phyloP scores from a whole-genome alignment of 2,797 vertebrate genomes.

The Oophaga sylvatica region DNA sequence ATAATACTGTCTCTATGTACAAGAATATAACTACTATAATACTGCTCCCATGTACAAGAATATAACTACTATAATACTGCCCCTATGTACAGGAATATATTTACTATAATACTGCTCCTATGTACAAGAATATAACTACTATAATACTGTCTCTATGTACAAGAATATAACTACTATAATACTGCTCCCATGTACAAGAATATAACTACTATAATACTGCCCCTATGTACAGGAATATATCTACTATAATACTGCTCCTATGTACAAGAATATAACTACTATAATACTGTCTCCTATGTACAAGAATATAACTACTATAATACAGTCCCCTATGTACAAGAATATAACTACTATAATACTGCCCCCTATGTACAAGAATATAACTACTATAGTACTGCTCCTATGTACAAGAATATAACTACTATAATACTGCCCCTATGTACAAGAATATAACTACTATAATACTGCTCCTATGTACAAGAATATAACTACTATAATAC shows the following conservation, averaged over 20 bases:
- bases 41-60: neutral
- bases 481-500: neutral
- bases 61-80: neutral
- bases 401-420: constrained; percentile 1
- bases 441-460: too few relatives aligned
- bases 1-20: neutral
- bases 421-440: neutral
- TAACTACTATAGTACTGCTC: neutral
- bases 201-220: neutral
- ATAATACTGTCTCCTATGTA: neutral
- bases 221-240: too few relatives aligned
- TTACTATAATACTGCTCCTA: constrained; percentile 7
- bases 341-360: neutral
- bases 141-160: neutral
- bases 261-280: constrained; percentile 1
- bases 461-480: neutral
- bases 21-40: too few relatives aligned
- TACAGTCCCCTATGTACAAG: neutral
- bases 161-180: too few relatives aligned
- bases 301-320: too few relatives aligned
- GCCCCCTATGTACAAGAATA: too few relatives aligned
- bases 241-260: constrained; percentile 7
- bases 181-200: neutral
- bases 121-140: constrained; percentile 1
- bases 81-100: too few relatives aligned